Conservation (phyloP, 1,140 invertebrate species). For the Macrotrachela quadricornifera region DNA sequence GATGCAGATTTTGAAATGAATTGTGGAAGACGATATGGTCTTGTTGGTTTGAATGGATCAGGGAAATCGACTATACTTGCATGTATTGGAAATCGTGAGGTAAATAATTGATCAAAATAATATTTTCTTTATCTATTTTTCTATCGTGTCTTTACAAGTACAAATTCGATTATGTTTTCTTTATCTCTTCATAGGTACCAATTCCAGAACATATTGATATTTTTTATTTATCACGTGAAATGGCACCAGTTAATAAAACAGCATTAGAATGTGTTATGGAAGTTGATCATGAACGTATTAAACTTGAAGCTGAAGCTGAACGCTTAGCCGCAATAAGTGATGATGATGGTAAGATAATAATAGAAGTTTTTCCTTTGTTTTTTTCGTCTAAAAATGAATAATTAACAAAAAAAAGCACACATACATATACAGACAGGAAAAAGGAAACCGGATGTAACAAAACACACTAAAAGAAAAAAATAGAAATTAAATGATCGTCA, state of each 20-base stretch:
- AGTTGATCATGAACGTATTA: constrained; percentile 75
- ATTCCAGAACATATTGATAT: constrained; percentile 93
- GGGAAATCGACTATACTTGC: constrained; percentile 31
- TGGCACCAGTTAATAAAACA: constrained; percentile 66
- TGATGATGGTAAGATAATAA: constrained; percentile 44
- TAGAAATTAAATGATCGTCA: too few species aligned
- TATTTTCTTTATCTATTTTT: too few species aligned
- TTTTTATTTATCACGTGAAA: constrained; percentile 84
- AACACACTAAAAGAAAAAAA: too few species aligned
- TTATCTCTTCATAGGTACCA: constrained; percentile 35
- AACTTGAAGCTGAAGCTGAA: constrained; percentile 77
- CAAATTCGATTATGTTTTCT: not conserved
- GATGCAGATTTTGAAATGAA: constrained; percentile 91
- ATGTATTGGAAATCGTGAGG: constrained; percentile 1
- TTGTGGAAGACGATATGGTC: constrained; percentile 78
- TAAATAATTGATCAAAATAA: not conserved
- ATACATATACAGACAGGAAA: too few species aligned
- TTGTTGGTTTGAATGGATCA: constrained; percentile 84
- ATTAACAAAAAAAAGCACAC: too few species aligned
- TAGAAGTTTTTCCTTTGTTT: constrained; percentile 3
- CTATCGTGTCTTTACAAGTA: too few species aligned
- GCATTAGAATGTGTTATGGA: constrained; percentile 92
- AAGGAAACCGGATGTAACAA: too few species aligned
- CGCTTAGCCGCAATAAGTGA: constrained; percentile 61
- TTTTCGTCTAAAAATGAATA: not conserved